These are phyloP conservation scores for Drosophila dunni DNA, from an alignment of 1,140 invertebrate species.

Conservation along the genomic window DNA sequence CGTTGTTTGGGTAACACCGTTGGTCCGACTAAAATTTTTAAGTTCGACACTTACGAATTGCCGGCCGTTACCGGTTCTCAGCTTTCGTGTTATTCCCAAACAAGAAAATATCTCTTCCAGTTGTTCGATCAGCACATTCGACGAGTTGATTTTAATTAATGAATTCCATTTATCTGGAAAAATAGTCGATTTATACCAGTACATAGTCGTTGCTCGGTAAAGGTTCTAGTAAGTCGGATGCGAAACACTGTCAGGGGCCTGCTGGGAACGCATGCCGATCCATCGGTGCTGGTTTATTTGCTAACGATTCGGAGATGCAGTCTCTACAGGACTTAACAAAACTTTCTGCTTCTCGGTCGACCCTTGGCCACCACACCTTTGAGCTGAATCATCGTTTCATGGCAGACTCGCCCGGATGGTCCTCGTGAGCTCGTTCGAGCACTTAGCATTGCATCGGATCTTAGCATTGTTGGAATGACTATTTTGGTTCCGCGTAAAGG, in stretches of 20 bases:
- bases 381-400: constrained; percentile 86
- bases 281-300: background rate
- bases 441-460: constrained; percentile 54
- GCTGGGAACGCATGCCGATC: constrained; percentile 1
- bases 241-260: background rate
- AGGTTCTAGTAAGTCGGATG: constrained; percentile 7
- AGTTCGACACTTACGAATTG: background rate
- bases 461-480: constrained; percentile 65
- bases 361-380: constrained; percentile 86
- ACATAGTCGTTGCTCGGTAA: constrained; percentile 34
- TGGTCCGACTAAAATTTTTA: background rate
- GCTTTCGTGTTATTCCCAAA: background rate
- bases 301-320: background rate
- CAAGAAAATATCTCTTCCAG: background rate
- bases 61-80: background rate
- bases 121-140: background rate
- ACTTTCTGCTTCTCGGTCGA: constrained; percentile 79
- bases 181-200: constrained; percentile 41
- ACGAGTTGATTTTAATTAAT: constrained; percentile 1
- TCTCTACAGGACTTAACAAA: constrained; percentile 24
- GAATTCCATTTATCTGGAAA: constrained; percentile 38
- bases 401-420: constrained; percentile 85
- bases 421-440: constrained; percentile 83
- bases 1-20: no score
- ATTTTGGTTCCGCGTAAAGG: constrained; percentile 41